Conservation (phyloP, 1,140 invertebrate genomes). For the Helicoverpa zea region DNA sequence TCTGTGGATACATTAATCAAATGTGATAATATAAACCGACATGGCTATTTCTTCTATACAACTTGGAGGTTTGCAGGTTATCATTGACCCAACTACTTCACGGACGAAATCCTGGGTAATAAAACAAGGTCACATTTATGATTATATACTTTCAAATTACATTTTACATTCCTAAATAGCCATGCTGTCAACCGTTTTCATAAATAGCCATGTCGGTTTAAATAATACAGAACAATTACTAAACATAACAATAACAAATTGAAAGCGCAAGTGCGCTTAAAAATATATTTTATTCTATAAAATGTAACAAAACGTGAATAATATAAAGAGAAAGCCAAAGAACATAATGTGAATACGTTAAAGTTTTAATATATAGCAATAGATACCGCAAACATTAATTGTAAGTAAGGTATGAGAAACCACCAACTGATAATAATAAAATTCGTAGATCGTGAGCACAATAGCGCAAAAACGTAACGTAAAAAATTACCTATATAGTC, state of each 20-base stretch:
- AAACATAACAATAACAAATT: constrained; percentile 31
- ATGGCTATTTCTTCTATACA: too few relatives aligned
- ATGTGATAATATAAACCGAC: too few relatives aligned
- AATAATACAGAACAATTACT: neutral
- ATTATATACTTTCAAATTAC: too few relatives aligned
- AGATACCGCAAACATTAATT: neutral
- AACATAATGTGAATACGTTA: constrained; percentile 9
- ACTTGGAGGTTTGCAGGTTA: too few relatives aligned
- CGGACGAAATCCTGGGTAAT: too few relatives aligned
- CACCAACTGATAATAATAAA: constrained; percentile 3
- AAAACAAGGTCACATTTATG: too few relatives aligned
- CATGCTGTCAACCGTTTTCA: too few relatives aligned
- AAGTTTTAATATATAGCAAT: constrained; percentile 11
- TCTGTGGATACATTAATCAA: too few relatives aligned
- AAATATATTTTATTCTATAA: constrained; percentile 8
- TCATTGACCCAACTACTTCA: too few relatives aligned
- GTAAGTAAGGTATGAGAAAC: constrained; percentile 14
- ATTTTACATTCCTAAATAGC: too few relatives aligned
- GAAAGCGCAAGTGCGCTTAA: constrained; percentile 24
- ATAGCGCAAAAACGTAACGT: constrained; percentile 22
- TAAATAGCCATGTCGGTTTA: too few relatives aligned
- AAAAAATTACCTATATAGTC: constrained; percentile 23
- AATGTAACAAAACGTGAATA: constrained; percentile 28
- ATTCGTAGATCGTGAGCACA: constrained; percentile 20
- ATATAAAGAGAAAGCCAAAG: neutral